These are phyloP conservation scores for Drosophila koepferae DNA, from an alignment of 2,888 invertebrate genomes.

Conservation along the genomic window DNA sequence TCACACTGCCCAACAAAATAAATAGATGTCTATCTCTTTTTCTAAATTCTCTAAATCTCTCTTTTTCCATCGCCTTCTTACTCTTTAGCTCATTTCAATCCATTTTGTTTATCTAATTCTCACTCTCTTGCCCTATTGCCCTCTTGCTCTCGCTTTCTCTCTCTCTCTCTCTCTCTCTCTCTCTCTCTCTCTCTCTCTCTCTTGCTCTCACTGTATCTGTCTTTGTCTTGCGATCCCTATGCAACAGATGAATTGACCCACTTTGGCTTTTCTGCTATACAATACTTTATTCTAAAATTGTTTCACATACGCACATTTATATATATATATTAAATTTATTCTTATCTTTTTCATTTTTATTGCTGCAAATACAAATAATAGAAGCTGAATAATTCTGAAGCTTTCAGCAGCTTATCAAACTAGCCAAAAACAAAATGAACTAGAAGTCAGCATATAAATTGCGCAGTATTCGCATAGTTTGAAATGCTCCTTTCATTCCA, in stretches of 20 bases:
- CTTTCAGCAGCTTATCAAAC: conserved; percentile 1
- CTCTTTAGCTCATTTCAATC: not conserved
- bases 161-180: not conserved
- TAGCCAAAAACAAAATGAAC: not conserved
- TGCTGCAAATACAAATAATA: not conserved
- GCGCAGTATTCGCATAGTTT: conserved; percentile 3
- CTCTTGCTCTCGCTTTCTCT: too few species aligned
- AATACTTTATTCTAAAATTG: not conserved
- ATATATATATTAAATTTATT: not conserved
- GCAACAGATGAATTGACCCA: conserved; percentile 5
- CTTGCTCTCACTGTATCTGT: not conserved
- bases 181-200: not conserved
- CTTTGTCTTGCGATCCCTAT: not conserved
- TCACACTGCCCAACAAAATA: not conserved
- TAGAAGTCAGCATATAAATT: not conserved
- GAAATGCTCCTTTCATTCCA: not conserved
- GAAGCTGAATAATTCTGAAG: not conserved
- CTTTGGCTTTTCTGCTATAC: not conserved
- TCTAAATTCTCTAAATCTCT: not conserved
- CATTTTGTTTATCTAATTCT: not conserved
- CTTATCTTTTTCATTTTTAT: not conserved
- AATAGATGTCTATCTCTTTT: not conserved
- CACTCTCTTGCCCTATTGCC: not conserved
- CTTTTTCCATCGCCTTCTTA: not conserved
- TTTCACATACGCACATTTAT: not conserved